Evolutionary conservation across 2,113 vertebrate species (phyloP).

Genomic region (Archocentrus centrarchus): DNA sequence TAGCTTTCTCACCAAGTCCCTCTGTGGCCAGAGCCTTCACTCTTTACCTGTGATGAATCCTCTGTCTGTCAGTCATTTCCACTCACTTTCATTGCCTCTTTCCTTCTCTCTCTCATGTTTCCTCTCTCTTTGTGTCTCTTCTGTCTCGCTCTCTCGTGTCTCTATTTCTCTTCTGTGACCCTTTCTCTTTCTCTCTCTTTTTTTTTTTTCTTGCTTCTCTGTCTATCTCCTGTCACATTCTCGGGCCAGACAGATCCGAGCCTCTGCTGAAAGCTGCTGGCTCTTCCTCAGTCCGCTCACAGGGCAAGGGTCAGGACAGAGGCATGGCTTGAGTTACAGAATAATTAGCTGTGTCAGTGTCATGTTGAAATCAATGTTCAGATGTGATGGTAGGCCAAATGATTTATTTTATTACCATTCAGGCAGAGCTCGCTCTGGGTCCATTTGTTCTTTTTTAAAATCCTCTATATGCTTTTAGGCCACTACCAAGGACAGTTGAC

Average conservation of each 20-base stretch:
- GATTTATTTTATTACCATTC: conserved; percentile 17
- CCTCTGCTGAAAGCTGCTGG: conserved; percentile 69
- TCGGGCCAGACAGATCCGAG: conserved; percentile 61
- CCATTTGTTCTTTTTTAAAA: neutral
- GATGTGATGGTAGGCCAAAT: conserved; percentile 13
- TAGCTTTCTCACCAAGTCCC: conserved; percentile 74
- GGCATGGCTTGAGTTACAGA: conserved; percentile 51
- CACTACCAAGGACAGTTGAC: neutral
- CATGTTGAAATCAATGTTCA: conserved; percentile 57
- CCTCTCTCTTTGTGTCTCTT: conserved; percentile 60
- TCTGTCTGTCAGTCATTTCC: conserved; percentile 66
- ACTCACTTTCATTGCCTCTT: conserved; percentile 64
- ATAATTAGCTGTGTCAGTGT: conserved; percentile 63
- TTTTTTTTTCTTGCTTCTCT: conserved; percentile 24
- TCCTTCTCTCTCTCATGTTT: conserved; percentile 54
- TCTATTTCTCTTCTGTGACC: conserved; percentile 56
- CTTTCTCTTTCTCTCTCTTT: neutral
- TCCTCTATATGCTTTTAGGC: neutral
- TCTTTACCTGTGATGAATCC: conserved; percentile 58
- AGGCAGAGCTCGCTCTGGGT: neutral
- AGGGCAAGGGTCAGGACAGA: conserved; percentile 58
- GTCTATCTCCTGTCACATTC: conserved; percentile 65
- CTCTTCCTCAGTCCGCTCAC: conserved; percentile 61
- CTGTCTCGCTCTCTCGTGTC: conserved; percentile 55
- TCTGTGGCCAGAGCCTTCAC: conserved; percentile 70